Base-by-base conservation (phyloP, 2,113 vertebrate species). In the Tetraodon nigroviridis region DNA sequence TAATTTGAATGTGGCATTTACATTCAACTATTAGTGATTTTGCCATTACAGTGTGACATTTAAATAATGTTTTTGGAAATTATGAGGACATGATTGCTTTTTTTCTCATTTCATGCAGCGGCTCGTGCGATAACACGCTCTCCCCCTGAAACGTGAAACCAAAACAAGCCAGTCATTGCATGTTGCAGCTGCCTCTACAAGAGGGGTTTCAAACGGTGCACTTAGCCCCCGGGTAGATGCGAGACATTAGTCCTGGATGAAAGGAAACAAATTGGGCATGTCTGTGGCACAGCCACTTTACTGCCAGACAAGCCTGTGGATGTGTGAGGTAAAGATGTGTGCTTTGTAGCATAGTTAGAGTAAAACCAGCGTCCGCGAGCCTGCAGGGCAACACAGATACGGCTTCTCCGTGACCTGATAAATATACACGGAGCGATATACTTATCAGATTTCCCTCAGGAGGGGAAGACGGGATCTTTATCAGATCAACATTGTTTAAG, bases 1-100 rank as follows among this genome's bases (percentile, higher is more conserved):
- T 90, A 74, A 90, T 90, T 89, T 83, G 79, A 89, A 84, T 88
- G 71, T 90, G 88, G 89, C 89, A 92, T 92, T 92, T 91, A 84
- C 84, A 88, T 69, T 69, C 60, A 82, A 86, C 82, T 83, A 85
- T 88, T 87, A 86, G 84, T 81, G 75, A 64, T 51, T 78, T 79
- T 61, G 77, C 86, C 83, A 87, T 91, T 84, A 82, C 65, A 66
- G 69, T 32, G 19, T 90, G 90, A 88, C 90, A 90, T 92, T 91
- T 90, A 83, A 89, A 89, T 86, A 80, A 84, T 72, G 80, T 84
- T 87, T 89, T 83, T 80, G 55, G 59, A 86, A 88, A 87, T 87
- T 75, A 91, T 83, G 84, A 75, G 76, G 82, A 76, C 76, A 81
- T 89, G 86, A 87, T 83, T 80, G 49, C 74, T 60, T 77, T 12